Conservation (phyloP, 2,888 invertebrate species). For the Hemicrepidius hirtus region DNA sequence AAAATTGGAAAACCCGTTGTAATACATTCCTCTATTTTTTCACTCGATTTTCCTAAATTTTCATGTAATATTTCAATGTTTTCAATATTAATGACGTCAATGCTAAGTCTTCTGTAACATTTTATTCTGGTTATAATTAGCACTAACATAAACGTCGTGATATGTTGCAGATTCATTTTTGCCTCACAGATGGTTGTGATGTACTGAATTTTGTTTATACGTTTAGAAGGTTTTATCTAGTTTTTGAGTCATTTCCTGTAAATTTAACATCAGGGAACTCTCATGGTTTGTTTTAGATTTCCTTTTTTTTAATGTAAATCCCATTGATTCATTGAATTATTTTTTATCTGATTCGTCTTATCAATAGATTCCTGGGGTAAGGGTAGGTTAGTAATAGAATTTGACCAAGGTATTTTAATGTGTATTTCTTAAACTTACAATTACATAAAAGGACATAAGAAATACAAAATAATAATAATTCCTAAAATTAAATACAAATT, state of each 20-base stretch:
- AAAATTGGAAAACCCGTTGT: background rate
- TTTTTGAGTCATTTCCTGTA: background rate
- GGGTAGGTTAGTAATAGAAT: too few species aligned
- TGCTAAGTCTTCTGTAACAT: background rate
- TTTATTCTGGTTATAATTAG: background rate
- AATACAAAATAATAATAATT: too few species aligned
- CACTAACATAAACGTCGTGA: background rate
- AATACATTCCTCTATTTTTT: background rate
- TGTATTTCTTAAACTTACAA: too few species aligned
- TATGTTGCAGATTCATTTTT: background rate
- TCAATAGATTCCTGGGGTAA: too few species aligned
- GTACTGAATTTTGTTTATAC: background rate
- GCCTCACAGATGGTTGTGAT: background rate
- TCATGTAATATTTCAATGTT: background rate
- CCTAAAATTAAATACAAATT: too few species aligned
- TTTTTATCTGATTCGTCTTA: too few species aligned
- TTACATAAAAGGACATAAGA: too few species aligned
- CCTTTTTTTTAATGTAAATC: too few species aligned
- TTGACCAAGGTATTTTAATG: too few species aligned
- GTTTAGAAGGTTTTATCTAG: background rate
- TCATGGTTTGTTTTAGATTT: too few species aligned
- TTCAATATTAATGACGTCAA: slow-evolving; percentile 7
- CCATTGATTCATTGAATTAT: too few species aligned
- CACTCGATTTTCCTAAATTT: background rate
- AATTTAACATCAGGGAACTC: too few species aligned